Evolutionary conservation across 2,797 vertebrate species (phyloP).

Genomic region (Peromyscus nudipes): DNA sequence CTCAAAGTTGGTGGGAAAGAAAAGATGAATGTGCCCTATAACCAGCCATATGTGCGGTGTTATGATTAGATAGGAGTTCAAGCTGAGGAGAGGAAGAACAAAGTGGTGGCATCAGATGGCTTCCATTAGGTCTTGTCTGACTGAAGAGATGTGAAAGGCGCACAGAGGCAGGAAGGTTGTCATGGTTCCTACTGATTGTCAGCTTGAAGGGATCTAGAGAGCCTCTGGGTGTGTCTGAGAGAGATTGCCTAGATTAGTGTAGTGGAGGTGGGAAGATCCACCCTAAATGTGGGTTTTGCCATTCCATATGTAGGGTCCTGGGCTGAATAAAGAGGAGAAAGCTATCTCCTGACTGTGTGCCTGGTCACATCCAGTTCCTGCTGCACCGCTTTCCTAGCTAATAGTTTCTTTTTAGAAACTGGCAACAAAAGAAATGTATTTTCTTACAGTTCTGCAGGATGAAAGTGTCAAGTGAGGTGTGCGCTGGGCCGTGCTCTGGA

Average conservation of each 20-base stretch:
- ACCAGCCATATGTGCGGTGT: background rate
- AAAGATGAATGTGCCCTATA: background rate
- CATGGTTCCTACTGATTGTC: background rate
- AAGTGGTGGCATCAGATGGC: background rate
- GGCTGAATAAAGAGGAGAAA: background rate
- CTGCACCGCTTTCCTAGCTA: too few species aligned
- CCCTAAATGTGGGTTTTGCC: background rate
- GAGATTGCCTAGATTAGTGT: background rate
- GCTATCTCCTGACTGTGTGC: background rate
- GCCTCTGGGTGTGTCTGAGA: background rate
- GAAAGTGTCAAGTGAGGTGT: background rate
- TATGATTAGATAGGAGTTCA: slow-evolving; percentile 11
- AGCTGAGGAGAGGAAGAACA: background rate
- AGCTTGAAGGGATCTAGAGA: background rate
- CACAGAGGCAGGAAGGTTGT: background rate
- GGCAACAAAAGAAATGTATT: background rate
- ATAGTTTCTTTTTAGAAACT: background rate
- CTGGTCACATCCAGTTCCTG: background rate
- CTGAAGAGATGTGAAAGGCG: background rate
- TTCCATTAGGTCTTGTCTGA: slow-evolving; percentile 14
- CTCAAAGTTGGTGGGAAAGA: background rate
- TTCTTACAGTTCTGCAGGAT: slow-evolving; percentile 13
- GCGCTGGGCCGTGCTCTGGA: background rate
- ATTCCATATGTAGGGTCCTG: background rate
- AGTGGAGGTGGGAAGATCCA: background rate